These are phyloP conservation scores for Oreotragus oreotragus DNA, from an alignment of 2,113 vertebrate genomes.

Conservation along the genomic window DNA sequence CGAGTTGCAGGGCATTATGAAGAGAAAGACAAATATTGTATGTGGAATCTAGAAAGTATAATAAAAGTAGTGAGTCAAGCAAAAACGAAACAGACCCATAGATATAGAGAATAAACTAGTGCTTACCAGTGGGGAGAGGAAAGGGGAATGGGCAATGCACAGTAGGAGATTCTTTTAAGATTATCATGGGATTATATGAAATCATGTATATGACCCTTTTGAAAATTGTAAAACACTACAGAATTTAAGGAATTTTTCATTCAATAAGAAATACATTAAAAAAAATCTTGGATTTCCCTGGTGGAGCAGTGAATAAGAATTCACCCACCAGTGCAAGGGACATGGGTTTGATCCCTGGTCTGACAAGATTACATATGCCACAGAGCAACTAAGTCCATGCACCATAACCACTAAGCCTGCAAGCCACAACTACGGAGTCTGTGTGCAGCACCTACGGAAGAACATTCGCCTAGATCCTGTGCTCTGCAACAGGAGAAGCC, in stretches of 20 bases:
- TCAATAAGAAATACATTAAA: neutral
- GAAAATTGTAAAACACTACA: neutral
- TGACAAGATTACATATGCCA: neutral
- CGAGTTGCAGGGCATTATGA: neutral
- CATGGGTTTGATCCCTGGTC: neutral
- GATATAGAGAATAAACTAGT: neutral
- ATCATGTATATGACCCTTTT: neutral
- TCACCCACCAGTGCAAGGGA: neutral
- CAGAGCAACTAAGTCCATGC: fast-evolving
- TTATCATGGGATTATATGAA: neutral
- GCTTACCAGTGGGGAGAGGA: neutral
- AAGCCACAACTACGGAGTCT: neutral
- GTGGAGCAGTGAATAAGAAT: neutral
- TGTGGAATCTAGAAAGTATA: neutral
- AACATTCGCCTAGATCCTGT: fast-evolving
- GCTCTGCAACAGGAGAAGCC: neutral
- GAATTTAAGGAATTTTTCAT: neutral
- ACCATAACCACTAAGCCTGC: neutral
- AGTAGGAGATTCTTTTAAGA: neutral
- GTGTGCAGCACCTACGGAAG: neutral
- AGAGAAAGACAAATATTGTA: neutral
- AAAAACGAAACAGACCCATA: neutral
- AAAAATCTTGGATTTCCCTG: neutral
- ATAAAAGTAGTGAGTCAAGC: neutral
- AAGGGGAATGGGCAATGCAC: neutral